phyloP scores from a whole-genome alignment of 2,113 vertebrate species.

The Peromyscus maniculatus region DNA sequence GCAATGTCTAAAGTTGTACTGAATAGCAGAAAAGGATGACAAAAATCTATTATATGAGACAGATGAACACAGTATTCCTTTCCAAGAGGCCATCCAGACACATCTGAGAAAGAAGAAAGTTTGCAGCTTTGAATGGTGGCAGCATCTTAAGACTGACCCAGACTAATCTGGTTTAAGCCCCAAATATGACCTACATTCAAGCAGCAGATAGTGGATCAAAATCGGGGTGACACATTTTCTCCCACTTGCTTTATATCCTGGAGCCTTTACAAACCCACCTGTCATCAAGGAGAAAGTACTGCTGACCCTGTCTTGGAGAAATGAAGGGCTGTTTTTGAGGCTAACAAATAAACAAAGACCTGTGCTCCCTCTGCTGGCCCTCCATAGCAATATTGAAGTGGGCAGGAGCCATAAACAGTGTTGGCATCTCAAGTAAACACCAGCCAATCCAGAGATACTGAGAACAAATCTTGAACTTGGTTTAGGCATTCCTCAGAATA shows the following conservation, averaged over 20 bases:
- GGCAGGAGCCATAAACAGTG: not conserved
- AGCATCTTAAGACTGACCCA: not conserved
- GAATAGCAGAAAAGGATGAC: not conserved
- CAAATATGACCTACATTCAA: constrained; percentile 45
- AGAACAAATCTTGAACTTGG: constrained; percentile 17
- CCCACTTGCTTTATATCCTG: constrained; percentile 4
- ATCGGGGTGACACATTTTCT: not conserved
- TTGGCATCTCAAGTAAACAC: constrained; percentile 49
- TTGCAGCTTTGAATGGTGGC: not conserved
- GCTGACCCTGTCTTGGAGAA: constrained; percentile 17
- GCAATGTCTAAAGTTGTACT: not conserved
- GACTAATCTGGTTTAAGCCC: constrained; percentile 56
- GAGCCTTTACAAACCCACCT: not conserved
- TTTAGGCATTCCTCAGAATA: constrained; percentile 23
- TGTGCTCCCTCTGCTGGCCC: constrained; percentile 83
- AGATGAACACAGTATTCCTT: not conserved
- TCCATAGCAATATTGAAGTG: constrained; percentile 37
- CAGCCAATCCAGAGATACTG: not conserved
- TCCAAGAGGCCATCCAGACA: not conserved
- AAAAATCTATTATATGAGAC: not conserved
- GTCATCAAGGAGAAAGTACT: not conserved
- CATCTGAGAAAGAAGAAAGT: not conserved
- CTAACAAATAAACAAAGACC: constrained; percentile 74
- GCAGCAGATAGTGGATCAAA: not conserved
- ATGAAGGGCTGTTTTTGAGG: constrained; percentile 33